A percentile compares a stretch with the other conserved stretches of the same genome.
These are phyloP conservation scores for Cremastinae sp. DNA, from an alignment of 2,888 invertebrate species.

Conservation along the genomic window DNA sequence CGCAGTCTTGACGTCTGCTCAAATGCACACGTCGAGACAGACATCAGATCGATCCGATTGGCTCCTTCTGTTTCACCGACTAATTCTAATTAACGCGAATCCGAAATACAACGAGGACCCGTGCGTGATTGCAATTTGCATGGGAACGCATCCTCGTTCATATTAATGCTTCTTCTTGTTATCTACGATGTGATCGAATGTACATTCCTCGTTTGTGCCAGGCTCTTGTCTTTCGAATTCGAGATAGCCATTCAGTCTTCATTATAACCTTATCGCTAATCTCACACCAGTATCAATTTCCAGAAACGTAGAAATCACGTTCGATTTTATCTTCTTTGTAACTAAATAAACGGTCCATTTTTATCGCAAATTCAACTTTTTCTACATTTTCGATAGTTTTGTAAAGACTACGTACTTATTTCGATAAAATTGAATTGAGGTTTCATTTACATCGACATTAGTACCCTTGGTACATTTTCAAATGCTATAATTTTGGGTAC, in stretches of 20 bases:
- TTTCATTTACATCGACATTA: no score
- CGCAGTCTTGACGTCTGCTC: slow-evolving; percentile 8
- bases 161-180: slow-evolving; percentile 9
- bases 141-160: slow-evolving; percentile 21
- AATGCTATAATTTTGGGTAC: no score
- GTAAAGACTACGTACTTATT: no score
- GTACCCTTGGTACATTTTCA: no score
- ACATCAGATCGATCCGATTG: slow-evolving; percentile 56
- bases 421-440: no score
- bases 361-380: no score
- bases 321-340: no score
- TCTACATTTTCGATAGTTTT: no score
- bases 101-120: slow-evolving; percentile 3
- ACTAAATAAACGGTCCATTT: no score
- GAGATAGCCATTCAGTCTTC: slow-evolving; percentile 1
- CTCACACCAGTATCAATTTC: background rate
- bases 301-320: no score
- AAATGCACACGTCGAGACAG: slow-evolving; percentile 25
- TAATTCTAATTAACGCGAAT: slow-evolving; percentile 41
- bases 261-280: background rate
- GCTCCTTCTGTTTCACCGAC: slow-evolving; percentile 46
- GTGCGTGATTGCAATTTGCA: slow-evolving; percentile 29
- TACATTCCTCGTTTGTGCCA: slow-evolving; percentile 12
- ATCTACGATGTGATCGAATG: slow-evolving; percentile 23
- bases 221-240: background rate